phyloP scores from a whole-genome alignment of 2,888 invertebrate species.

The Anagyrus pseudococci region DNA sequence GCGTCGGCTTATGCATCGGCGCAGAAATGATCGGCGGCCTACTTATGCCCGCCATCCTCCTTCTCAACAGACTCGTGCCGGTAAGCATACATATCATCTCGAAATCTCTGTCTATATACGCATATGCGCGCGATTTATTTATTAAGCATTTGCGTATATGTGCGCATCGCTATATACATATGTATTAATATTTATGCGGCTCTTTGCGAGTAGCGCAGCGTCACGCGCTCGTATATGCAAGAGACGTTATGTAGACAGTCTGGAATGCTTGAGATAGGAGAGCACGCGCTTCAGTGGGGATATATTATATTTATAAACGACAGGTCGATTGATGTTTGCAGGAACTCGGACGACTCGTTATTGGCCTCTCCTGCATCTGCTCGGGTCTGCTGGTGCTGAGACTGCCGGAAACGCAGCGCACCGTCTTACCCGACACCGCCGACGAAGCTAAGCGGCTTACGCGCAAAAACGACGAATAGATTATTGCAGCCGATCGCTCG shows the following conservation, averaged over 20 bases:
- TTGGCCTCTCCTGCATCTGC: constrained; percentile 48
- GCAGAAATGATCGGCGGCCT: constrained; percentile 62
- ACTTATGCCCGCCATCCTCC: constrained; percentile 19
- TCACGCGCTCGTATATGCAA: too few relatives aligned
- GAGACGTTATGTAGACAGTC: too few relatives aligned
- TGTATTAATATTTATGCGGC: too few relatives aligned
- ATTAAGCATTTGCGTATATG: too few relatives aligned
- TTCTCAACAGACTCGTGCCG: constrained; percentile 10
- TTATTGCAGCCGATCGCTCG: constrained; percentile 14
- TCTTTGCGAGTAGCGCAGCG: too few relatives aligned
- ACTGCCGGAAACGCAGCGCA: constrained; percentile 50
- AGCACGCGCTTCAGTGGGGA: too few relatives aligned
- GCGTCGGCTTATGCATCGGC: constrained; percentile 62
- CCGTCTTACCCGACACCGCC: constrained; percentile 49
- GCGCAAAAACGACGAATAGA: not conserved
- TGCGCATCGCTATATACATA: too few relatives aligned
- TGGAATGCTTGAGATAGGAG: too few relatives aligned
- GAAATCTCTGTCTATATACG: not conserved
- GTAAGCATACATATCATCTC: too few relatives aligned
- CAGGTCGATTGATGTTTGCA: constrained; percentile 31
- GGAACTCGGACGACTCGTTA: constrained; percentile 37
- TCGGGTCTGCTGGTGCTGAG: constrained; percentile 45
- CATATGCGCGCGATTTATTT: not conserved
- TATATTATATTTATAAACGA: not conserved
- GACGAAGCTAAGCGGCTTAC: constrained; percentile 41